Base-by-base conservation (phyloP, 2,113 vertebrate species). In the Bufo bufo region DNA sequence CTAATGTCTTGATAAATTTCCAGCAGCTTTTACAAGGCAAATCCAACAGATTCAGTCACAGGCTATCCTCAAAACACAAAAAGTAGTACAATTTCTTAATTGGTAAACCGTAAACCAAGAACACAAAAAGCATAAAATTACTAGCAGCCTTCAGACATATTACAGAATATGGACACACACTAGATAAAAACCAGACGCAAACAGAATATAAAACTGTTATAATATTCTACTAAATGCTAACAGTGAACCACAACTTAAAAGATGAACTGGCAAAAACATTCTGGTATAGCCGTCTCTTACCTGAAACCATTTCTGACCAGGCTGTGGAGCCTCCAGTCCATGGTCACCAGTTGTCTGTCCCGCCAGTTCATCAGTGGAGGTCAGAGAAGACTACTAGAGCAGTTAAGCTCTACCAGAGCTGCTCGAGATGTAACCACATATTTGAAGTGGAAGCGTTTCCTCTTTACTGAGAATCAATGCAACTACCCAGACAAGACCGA, bases 251-350 rank as follows among this genome's bases (percentile, higher is more conserved):
- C 33, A 33, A 33, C 33, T 33, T 33, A 33, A 33, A 33, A 33
- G 33, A 33, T 33, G 33, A 33, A 33, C 33, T 33, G 33, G 33
- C 33, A 33, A 33, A 33, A 33, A 33, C 33, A 33, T 33, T 33
- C 16, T 23, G 65, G 8, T 0, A 6, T 5, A 12, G 23, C 66
- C 71, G 5, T 50, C 13, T 61, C 80, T 58, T 88, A 88, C 87
- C 87, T 88, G 87, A 84, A 77, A 11, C 81, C 81, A 58, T 88
- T 84, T 54, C 45, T 56, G 16, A 84, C 0, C 47, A 88, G 77
- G 13, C 69, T 12, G 43, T 88, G 87, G 9, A 88, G 87, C 81
- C 77, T 91, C 83, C 77, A 90, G 82, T 82, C 80, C 88, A 91
- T 84, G 61, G 88, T 19, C 78, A 89, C 0, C 0, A 0, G 9